Evolutionary conservation across 2,797 vertebrate species (phyloP), one percentile per base, ranked within the genome.

Genomic region (Rhinatrema bivittatum): DNA sequence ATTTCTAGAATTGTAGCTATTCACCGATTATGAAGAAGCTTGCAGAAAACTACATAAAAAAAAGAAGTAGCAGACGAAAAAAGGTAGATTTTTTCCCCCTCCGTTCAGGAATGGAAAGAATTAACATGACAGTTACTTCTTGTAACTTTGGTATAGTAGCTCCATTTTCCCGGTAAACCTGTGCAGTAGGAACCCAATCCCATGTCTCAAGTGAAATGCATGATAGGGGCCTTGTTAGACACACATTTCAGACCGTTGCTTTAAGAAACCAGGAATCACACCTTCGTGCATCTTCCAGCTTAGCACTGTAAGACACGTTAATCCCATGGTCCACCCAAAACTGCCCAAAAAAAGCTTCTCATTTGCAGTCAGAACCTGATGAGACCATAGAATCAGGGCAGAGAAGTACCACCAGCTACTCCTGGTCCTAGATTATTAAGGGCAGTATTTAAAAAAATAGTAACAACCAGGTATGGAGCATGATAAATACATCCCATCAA

Each of bases 161-260:
- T 53, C 53, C 53, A 60, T 62, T 38, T 54, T 53, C 52, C 64
- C 31, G 44, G 48, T 54, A 56, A 33, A 59, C 65, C 51, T 48
- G 51, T 53, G 56, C 53, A 38, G 38, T 43, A 47, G 57, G 62
- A 60, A 47, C 49, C 11, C 39, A 23, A 32, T n/a, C n/a, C n/a
- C 23, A 47, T 36, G 58, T 69, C 59, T 60, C 48, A 56, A 51
- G 48, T 50, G 56, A 68, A 67, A 68, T 0, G 2, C 52, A 30
- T 22, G 57, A 52, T 63, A 62, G 65, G 42, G 70, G 65, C 65
- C 67, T 68, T 70, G 37, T 44, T 70, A 78, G 69, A 72, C 68
- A 78, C 53, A 47, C 56, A 29, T 46, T 61, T 62, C 1, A 0
- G 46, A 67, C 6, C 36, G 57, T 57, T 22, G 7, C 38, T 49